Conservation (phyloP, 1,140 invertebrate species). For the Argopecten irradians region DNA sequence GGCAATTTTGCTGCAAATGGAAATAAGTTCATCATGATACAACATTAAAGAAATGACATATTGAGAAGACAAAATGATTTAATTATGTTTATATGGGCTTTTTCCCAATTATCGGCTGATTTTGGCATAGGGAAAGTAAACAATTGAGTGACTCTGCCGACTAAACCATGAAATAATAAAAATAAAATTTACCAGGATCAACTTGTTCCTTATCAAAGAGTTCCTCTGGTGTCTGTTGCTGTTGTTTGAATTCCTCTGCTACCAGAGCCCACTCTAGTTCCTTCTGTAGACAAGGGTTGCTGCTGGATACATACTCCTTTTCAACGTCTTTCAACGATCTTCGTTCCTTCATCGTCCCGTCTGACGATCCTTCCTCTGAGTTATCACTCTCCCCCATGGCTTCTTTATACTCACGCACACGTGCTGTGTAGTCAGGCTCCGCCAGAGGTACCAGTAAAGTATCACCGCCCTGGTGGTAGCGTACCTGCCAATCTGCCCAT, state of each 20-base stretch:
- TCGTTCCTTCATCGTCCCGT: conserved; percentile 56
- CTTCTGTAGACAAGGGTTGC: conserved; percentile 39
- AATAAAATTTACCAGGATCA: conserved; percentile 26
- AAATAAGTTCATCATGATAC: conserved; percentile 12
- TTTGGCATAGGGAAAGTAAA: no score
- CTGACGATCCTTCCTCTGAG: neutral
- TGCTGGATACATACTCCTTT: conserved; percentile 46
- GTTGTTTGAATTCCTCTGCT: conserved; percentile 42
- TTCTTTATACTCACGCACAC: conserved; percentile 46
- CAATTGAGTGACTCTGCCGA: no score
- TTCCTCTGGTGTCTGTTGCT: conserved; percentile 36
- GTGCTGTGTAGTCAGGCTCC: conserved; percentile 47
- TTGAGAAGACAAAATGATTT: neutral
- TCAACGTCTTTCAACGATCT: conserved; percentile 54
- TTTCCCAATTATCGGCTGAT: no score
- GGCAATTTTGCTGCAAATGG: conserved; percentile 68
- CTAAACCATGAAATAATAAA: neutral
- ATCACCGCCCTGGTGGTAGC: conserved; percentile 58
- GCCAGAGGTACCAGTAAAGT: conserved; percentile 48
- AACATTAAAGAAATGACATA: neutral
- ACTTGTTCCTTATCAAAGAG: conserved; percentile 42
- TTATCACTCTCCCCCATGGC: conserved; percentile 36
- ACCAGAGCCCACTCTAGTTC: conserved; percentile 40
- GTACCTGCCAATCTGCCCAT: conserved; percentile 73
- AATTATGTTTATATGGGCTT: neutral